phyloP scores from a whole-genome alignment of 2,888 invertebrate species.

The Cephus pygmeus region DNA sequence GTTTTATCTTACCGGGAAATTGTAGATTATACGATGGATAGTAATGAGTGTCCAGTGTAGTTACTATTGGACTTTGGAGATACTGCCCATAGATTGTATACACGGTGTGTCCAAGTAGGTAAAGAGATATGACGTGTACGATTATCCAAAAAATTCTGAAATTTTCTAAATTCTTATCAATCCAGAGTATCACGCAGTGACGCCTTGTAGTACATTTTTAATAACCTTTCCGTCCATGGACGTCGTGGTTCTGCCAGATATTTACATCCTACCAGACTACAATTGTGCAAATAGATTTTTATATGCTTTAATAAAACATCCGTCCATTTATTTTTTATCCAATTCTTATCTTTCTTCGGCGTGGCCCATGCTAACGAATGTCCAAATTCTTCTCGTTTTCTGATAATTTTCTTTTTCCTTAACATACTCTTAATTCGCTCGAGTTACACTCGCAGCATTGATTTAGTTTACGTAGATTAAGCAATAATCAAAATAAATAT shows the following conservation, averaged over 20 bases:
- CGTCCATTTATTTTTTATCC: not conserved
- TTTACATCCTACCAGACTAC: constrained; percentile 13
- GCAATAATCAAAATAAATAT: not conserved
- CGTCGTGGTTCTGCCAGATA: constrained; percentile 18
- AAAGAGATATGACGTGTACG: not conserved
- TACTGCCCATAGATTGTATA: constrained; percentile 8
- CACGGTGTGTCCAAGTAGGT: not conserved
- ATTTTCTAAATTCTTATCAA: not conserved
- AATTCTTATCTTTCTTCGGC: not conserved
- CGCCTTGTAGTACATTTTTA: not conserved
- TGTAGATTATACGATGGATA: constrained; percentile 12
- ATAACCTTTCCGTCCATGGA: constrained; percentile 18
- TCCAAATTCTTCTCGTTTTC: not conserved
- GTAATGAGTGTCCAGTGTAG: constrained; percentile 13
- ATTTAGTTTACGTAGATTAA: not conserved
- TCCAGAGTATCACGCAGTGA: not conserved
- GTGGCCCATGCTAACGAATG: not conserved
- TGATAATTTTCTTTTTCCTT: not conserved
- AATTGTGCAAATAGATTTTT: constrained; percentile 15
- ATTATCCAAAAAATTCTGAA: not conserved
- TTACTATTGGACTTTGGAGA: constrained; percentile 10
- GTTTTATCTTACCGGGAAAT: constrained; percentile 12
- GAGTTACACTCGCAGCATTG: not conserved
- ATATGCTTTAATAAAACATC: not conserved
- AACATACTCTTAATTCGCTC: not conserved